A percentile compares a stretch with the other conserved stretches of the same genome.
These are phyloP conservation scores for Zaprionus capensis DNA, from an alignment of 1,140 invertebrate species.

Conservation along the genomic window DNA sequence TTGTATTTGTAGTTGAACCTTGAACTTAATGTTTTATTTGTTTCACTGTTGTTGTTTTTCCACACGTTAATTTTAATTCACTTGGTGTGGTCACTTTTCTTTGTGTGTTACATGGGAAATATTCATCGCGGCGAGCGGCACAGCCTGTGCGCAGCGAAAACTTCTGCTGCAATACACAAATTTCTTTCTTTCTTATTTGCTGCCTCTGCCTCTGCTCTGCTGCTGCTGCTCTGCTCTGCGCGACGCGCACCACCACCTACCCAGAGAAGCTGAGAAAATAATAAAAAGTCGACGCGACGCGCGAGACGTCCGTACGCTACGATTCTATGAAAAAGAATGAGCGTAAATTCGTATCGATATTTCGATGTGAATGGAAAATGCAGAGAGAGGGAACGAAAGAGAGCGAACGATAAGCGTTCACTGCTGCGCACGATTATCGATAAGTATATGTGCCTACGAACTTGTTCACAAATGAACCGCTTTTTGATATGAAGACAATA, in stretches of 20 bases:
- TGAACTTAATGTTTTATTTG: conserved; percentile 57
- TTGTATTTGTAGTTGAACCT: conserved; percentile 49
- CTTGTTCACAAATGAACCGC: conserved; percentile 1
- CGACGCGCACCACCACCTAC: conserved; percentile 60
- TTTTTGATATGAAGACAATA: background rate
- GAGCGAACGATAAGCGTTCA: conserved; percentile 8
- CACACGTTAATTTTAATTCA: conserved; percentile 14
- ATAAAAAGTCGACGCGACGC: conserved; percentile 73
- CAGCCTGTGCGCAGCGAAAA: conserved; percentile 63
- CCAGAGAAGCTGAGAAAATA: conserved; percentile 68
- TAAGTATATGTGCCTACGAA: background rate
- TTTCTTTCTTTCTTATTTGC: conserved; percentile 65
- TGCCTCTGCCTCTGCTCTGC: conserved; percentile 20
- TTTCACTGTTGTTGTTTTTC: conserved; percentile 16
- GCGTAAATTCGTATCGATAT: conserved; percentile 10
- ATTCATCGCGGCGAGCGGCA: conserved; percentile 35
- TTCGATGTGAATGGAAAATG: background rate
- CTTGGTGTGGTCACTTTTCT: conserved; percentile 34
- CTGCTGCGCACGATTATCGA: background rate
- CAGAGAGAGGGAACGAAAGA: conserved; percentile 1
- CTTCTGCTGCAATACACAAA: conserved; percentile 79
- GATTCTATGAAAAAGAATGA: conserved; percentile 54
- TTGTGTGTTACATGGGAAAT: conserved; percentile 30
- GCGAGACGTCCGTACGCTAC: conserved; percentile 64
- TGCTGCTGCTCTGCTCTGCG: conserved; percentile 5